Evolutionary conservation across 2,113 vertebrate species (phyloP).

Genomic region (Callipepla squamata): DNA sequence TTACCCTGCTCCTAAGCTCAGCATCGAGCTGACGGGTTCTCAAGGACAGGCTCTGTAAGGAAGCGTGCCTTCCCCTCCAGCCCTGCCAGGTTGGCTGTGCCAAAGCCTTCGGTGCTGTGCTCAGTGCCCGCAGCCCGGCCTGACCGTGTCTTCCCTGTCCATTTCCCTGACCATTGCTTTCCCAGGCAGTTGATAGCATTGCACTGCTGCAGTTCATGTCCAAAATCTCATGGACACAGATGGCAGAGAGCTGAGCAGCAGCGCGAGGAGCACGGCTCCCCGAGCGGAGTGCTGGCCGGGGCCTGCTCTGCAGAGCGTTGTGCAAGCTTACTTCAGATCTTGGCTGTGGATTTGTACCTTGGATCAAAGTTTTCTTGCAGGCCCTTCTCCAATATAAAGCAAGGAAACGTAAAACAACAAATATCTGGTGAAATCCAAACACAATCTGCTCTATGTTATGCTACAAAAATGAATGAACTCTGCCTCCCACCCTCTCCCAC

Average conservation of each 20-base stretch:
- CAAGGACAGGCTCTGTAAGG: background rate
- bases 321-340: slow-evolving; percentile 48
- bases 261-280: background rate
- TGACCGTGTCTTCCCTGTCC: too few species aligned
- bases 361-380: slow-evolving; percentile 61
- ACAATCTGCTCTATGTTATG: slow-evolving; percentile 57
- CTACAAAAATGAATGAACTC: slow-evolving; percentile 67
- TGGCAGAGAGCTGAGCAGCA: background rate
- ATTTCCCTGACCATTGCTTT: too few species aligned
- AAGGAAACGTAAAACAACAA: slow-evolving; percentile 60
- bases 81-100: background rate
- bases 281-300: background rate
- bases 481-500: slow-evolving; percentile 69
- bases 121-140: too few species aligned
- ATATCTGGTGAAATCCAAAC: slow-evolving; percentile 63
- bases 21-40: accelerated
- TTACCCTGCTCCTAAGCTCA: background rate
- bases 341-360: slow-evolving; percentile 63
- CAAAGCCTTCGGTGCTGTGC: too few species aligned
- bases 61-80: too few species aligned
- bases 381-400: slow-evolving; percentile 66
- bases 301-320: background rate
- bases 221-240: too few species aligned
- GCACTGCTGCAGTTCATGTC: background rate
- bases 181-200: background rate